phyloP scores from a whole-genome alignment of 2,797 vertebrate genomes.

The Pitangus sulphuratus region DNA sequence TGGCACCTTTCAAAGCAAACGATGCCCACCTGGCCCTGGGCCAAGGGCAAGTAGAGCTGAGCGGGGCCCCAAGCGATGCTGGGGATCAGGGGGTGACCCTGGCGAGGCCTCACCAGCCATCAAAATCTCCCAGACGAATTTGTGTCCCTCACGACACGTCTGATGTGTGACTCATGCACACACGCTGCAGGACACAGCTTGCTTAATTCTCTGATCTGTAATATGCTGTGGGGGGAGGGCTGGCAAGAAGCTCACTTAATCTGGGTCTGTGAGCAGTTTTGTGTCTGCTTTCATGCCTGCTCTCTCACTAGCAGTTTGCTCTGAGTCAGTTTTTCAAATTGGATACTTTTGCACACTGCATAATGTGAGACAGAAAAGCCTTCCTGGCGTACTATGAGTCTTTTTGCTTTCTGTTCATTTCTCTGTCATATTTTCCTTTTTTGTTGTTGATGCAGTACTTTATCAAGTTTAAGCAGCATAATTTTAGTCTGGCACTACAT shows the following conservation, averaged over 20 bases:
- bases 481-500: conserved; percentile 27
- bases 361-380: conserved; percentile 1
- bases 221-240: neutral
- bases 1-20: neutral
- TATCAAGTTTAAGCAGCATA: conserved; percentile 27
- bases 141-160: accelerated
- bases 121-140: neutral
- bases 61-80: accelerated
- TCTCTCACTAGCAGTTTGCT: neutral
- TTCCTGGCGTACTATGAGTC: neutral
- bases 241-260: neutral
- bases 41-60: accelerated
- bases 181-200: neutral
- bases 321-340: conserved; percentile 19
- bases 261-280: neutral
- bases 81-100: neutral
- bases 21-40: neutral
- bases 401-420: neutral
- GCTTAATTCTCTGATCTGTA: neutral
- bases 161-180: neutral
- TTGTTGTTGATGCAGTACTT: conserved; percentile 1
- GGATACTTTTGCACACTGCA: neutral
- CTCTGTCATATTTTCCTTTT: neutral
- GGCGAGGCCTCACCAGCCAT: neutral
- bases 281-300: neutral